Evolutionary conservation across 2,113 vertebrate species (phyloP).

Genomic region (Chauna torquata): DNA sequence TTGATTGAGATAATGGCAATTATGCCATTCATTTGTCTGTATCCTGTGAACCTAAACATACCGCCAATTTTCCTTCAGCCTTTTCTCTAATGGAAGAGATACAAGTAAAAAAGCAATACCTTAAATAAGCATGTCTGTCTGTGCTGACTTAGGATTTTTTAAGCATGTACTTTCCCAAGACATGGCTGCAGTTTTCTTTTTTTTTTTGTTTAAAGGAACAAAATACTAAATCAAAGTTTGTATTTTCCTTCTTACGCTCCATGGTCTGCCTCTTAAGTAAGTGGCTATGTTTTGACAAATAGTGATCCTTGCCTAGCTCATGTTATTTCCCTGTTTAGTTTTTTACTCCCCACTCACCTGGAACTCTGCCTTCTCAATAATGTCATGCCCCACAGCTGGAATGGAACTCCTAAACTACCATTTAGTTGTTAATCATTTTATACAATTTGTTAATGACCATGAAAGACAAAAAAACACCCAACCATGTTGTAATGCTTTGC

Average conservation of each 20-base stretch:
- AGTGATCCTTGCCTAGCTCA: neutral
- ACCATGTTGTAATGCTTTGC: rapidly evolving
- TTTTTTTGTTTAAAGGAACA: neutral
- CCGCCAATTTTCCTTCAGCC: neutral
- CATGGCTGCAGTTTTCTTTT: neutral
- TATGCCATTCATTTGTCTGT: neutral
- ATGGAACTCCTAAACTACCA: neutral
- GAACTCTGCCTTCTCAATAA: neutral
- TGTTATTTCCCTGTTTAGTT: neutral
- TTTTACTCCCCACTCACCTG: neutral
- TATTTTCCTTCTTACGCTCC: neutral
- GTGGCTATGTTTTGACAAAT: neutral
- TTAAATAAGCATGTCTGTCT: neutral
- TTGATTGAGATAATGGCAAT: neutral
- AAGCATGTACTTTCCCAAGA: neutral
- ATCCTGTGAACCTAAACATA: neutral
- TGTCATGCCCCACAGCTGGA: neutral
- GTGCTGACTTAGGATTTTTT: neutral
- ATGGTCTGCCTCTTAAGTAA: neutral
- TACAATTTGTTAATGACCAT: neutral
- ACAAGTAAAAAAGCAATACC: neutral
- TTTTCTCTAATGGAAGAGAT: neutral
- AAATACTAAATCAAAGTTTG: neutral
- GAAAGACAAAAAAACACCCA: neutral
- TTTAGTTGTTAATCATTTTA: neutral